Percentiles rank a stretch among this genome's conserved stretches.
These are phyloP conservation scores for Drosophila subquinaria DNA, from an alignment of 2,888 invertebrate genomes.

Conservation along the genomic window DNA sequence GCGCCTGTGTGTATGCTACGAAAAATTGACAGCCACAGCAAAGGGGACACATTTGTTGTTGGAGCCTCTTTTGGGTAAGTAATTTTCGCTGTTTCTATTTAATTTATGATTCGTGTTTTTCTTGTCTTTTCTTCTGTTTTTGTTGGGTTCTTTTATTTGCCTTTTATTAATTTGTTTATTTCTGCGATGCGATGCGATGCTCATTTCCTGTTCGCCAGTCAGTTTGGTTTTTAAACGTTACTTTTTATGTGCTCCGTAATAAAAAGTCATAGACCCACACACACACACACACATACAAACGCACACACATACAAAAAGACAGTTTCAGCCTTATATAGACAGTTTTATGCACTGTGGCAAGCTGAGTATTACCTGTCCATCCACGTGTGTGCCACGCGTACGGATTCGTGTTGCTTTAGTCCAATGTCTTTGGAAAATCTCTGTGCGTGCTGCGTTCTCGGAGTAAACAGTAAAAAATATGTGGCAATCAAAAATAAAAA, in stretches of 20 bases:
- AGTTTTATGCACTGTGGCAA: conserved; percentile 46
- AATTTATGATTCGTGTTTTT: conserved; percentile 77
- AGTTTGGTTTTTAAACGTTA: conserved; percentile 46
- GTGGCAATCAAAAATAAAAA: background rate
- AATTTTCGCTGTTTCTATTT: conserved; percentile 80
- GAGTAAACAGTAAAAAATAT: conserved; percentile 38
- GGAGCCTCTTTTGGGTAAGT: conserved; percentile 64
- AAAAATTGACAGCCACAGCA: conserved; percentile 72
- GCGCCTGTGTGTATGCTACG: conserved; percentile 76
- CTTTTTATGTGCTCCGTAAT: conserved; percentile 66
- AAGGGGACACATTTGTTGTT: conserved; percentile 66
- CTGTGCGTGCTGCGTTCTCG: conserved; percentile 44
- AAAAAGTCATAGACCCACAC: conserved; percentile 46
- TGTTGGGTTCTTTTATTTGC: conserved; percentile 59
- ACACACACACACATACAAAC: conserved; percentile 7
- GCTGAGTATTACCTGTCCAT: conserved; percentile 28
- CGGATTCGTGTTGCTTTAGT: conserved; percentile 63
- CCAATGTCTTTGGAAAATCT: conserved; percentile 38
- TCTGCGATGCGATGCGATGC: conserved; percentile 53
- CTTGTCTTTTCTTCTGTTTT: conserved; percentile 54
- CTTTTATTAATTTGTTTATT: conserved; percentile 81
- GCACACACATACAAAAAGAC: conserved; percentile 7
- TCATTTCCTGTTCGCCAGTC: conserved; percentile 50
- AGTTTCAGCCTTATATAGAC: conserved; percentile 40
- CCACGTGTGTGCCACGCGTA: conserved; percentile 20